Conservation (phyloP, 1,140 invertebrate species). For the Aphidius gifuensis region DNA sequence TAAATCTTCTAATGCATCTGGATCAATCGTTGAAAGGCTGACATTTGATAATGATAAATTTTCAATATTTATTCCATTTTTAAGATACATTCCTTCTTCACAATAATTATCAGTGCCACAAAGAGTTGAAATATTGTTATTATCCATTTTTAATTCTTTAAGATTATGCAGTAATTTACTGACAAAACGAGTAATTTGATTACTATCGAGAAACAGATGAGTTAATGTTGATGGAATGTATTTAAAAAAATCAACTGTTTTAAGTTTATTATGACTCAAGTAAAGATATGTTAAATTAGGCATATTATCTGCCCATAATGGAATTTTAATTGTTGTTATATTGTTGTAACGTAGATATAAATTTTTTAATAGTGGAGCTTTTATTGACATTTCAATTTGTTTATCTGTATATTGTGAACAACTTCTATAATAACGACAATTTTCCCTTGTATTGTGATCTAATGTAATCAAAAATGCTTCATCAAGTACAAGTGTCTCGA, state of each 20-base stretch:
- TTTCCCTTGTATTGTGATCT: background rate
- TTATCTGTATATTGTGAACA: too few relatives aligned
- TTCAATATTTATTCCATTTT: slow-evolving; percentile 9
- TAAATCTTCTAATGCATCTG: background rate
- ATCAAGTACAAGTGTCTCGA: slow-evolving; percentile 5
- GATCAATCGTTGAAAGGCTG: background rate
- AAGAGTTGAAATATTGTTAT: background rate
- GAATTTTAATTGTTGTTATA: too few relatives aligned
- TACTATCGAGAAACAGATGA: background rate
- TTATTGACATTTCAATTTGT: too few relatives aligned
- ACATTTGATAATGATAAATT: slow-evolving; percentile 9
- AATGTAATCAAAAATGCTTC: background rate
- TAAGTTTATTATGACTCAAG: background rate
- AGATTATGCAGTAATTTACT: background rate
- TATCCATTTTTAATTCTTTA: background rate
- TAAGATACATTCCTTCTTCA: background rate
- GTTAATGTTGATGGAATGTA: background rate
- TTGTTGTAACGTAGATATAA: too few relatives aligned
- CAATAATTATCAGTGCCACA: background rate
- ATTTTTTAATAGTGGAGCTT: too few relatives aligned
- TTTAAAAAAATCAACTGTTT: background rate
- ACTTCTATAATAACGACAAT: too few relatives aligned
- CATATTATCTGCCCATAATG: too few relatives aligned
- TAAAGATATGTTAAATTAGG: background rate
- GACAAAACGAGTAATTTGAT: background rate